Conservation (phyloP, 2,888 invertebrate species). For the Trissoscelio sp. region DNA sequence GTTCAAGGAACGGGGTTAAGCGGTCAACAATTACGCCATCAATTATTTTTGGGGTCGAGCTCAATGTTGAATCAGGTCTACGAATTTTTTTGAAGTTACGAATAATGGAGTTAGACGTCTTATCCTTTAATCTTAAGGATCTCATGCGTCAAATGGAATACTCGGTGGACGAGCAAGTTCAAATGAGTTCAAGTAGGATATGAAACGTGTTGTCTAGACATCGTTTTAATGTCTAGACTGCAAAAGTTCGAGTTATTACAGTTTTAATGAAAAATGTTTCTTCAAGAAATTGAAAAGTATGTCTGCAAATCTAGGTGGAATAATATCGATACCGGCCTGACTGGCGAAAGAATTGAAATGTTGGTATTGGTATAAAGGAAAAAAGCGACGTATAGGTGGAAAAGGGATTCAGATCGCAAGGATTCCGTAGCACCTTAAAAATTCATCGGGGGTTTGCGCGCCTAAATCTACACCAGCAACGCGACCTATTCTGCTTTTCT, state of each 20-base stretch:
- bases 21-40: conserved; percentile 55
- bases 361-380: conserved; percentile 46
- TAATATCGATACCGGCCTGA: conserved; percentile 19
- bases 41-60: conserved; percentile 24
- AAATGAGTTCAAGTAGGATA: conserved; percentile 49
- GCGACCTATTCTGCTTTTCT: conserved; percentile 67
- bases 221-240: conserved; percentile 35
- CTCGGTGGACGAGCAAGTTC: conserved; percentile 37
- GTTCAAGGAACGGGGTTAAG: conserved; percentile 43
- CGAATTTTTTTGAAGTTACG: conserved; percentile 12
- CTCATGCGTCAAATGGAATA: conserved; percentile 31
- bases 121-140: conserved; percentile 18
- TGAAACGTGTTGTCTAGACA: conserved; percentile 38
- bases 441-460: conserved; percentile 77
- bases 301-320: not conserved
- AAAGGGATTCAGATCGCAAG: conserved; percentile 75
- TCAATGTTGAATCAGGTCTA: not conserved
- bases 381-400: conserved; percentile 64
- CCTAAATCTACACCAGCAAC: conserved; percentile 77
- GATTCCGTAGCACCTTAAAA: conserved; percentile 76
- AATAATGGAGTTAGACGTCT: conserved; percentile 43
- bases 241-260: conserved; percentile 6
- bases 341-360: conserved; percentile 73
- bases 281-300: not conserved
- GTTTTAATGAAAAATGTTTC: not conserved